Base-by-base conservation (phyloP, 2,888 invertebrate species). In the Mesorhabditis sp. region DNA sequence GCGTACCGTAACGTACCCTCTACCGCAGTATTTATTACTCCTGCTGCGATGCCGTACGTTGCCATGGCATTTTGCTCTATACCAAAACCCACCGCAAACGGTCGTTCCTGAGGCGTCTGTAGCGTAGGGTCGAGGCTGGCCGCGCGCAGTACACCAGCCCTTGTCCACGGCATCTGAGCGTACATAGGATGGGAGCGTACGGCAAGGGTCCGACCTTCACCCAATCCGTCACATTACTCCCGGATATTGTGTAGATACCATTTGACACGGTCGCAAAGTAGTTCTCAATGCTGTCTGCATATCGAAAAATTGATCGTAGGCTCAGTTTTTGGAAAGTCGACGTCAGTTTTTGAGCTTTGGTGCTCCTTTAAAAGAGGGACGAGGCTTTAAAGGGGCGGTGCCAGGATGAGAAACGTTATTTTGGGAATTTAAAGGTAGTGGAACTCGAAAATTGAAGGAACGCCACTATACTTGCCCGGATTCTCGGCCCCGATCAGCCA, bases 191-290 rank as follows among this genome's bases (percentile, higher is more conserved):
- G 28, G 1, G 28, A 28, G 28, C 2, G 28, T 28, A 28, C 28
- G 28, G 28, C 28, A 28, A 28, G 28, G 28, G 10, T 50, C n/a
- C n/a, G 7, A 50, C 58, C 58, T 73, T 67, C 1, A 74, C 68
- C 82, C 82, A 84, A 42, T 80, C 80, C 44, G 80, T 73, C 15
- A 84, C 80, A 72, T 82, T 80, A 13, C 79, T 79, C n/a, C 78
- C 80, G 2, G 73, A 62, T 45, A 85, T 80, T 4, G 82, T 77
- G 73, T 85, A 85, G n/a, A 85, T 70, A 5, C 80, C 82, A 69
- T 85, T 85, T 3, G 84, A 85, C n/a, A 81, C 77, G 5, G 80
- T 74, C 41, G 70, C 68, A 70, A 85, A 84, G 69, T 80, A 85
- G 61, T 70, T 74, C 44, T 76, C 76, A 50, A 84, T 77, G 2